Base-by-base conservation (phyloP, 1,140 invertebrate genomes). In the Zaprionus ghesquierei region DNA sequence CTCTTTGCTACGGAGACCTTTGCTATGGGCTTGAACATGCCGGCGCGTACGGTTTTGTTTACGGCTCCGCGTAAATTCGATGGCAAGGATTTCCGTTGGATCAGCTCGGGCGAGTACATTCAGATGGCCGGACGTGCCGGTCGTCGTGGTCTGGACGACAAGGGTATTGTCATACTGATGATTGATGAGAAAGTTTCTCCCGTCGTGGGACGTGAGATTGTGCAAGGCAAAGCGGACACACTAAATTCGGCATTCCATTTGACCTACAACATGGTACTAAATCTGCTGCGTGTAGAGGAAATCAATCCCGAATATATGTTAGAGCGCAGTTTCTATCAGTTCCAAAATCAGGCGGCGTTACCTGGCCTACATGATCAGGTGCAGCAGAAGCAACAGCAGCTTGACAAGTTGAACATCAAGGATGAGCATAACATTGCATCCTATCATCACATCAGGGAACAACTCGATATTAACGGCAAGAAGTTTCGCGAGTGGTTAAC, bases 301-400 rank as follows among this genome's bases (percentile, higher is more conserved):
- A 99, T 99, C 63, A 99, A 99, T 94, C 99, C 99, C 0, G 98
- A 99, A 92, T 99, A 99, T 81, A 99, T 99, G 98, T 93, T 99
- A 81, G 98, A 99, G 91, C 94, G 98, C 72, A 99, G 98, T 82
- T 99, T 99, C 92, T 99, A 96, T 93, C 99, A 99, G 92, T 99
- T 99, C 91, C 99, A 99, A 93, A 99, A 99, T 93, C 99, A 99
- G 93, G 95, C 98, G 0, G 94, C 95, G 20, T 98, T 99, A 81
- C 99, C 99, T 3, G 94, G 95, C 51, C 93, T 99, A 5, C 95
- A 96, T 85, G 95, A 98, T 62, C 96, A 96, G 92, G 94, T 97
- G 22, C 95, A 96, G 90, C 92, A 94, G 59, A 94, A 96, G 76
- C 94, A 96, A 85, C 92, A 94, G 44, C 90, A 95, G 79, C 95